A percentile compares a stretch with the other conserved stretches of the same genome.
These are phyloP conservation scores for Paratilapia polleni DNA, from an alignment of 2,113 vertebrate genomes.

Conservation along the genomic window DNA sequence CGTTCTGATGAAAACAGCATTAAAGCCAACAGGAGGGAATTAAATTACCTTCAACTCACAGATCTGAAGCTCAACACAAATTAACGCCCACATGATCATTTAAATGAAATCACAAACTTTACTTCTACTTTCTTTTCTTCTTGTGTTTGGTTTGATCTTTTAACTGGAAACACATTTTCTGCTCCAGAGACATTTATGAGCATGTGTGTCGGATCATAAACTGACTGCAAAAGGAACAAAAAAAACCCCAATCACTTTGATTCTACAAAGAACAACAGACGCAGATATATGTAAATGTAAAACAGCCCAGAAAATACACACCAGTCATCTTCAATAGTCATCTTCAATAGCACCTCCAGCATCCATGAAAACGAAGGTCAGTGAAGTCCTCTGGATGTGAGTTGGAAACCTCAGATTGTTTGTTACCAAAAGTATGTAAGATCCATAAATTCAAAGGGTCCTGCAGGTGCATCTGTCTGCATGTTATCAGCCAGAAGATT, in stretches of 20 bases:
- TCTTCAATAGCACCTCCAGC: not conserved
- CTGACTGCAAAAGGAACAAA: not conserved
- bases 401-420: not conserved
- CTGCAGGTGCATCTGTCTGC: too few relatives aligned
- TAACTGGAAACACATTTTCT: not conserved
- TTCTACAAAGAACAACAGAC: not conserved
- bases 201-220: not conserved
- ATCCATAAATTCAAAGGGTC: not conserved
- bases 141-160: not conserved
- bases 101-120: constrained; percentile 12
- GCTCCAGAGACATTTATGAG: too few relatives aligned
- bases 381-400: not conserved
- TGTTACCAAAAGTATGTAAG: not conserved
- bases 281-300: not conserved
- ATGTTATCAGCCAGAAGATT: not conserved
- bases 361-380: not conserved
- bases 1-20: constrained; percentile 35
- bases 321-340: not conserved
- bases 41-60: constrained; percentile 30
- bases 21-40: constrained; percentile 31
- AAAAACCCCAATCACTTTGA: not conserved
- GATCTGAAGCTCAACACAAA: not conserved
- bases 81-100: not conserved
- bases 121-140: not conserved
- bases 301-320: not conserved